A percentile compares a stretch with the other conserved stretches of the same genome.
phyloP scores from a whole-genome alignment of 2,888 invertebrate genomes.

The Allophyes oxyacanthae region DNA sequence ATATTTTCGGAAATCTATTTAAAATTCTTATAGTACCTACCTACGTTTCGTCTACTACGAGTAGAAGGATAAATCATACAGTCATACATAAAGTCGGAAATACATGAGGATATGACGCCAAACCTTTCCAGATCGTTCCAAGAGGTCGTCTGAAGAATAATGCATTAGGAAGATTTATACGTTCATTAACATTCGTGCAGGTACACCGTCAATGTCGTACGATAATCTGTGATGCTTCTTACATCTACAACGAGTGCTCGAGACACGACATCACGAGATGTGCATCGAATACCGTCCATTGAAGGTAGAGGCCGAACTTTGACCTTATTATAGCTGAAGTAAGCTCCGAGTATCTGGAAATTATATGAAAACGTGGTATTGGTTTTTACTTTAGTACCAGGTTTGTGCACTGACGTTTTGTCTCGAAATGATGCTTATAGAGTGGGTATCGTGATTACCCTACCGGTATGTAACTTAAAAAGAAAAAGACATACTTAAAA shows the following conservation, averaged over 20 bases:
- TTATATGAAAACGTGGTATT: conserved; percentile 1
- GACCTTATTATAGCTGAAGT: conserved; percentile 59
- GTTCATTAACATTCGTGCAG: conserved; percentile 73
- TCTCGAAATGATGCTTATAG: too few relatives aligned
- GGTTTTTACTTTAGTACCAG: background rate
- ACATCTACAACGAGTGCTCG: conserved; percentile 57
- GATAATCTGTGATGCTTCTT: conserved; percentile 73
- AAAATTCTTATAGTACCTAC: conserved; percentile 7
- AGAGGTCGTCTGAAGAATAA: conserved; percentile 68
- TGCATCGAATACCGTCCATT: conserved; percentile 66
- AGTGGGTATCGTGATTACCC: too few relatives aligned
- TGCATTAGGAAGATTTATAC: conserved; percentile 63
- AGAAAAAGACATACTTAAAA: too few relatives aligned
- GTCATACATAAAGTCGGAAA: conserved; percentile 61
- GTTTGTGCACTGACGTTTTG: conserved; percentile 3
- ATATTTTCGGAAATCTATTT: conserved; percentile 16
- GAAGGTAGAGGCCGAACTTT: conserved; percentile 63
- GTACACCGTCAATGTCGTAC: conserved; percentile 74
- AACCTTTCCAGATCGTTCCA: conserved; percentile 65
- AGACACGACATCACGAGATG: conserved; percentile 61
- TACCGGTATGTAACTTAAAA: too few relatives aligned
- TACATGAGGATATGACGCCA: conserved; percentile 54
- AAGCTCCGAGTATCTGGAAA: conserved; percentile 6
- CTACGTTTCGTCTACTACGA: conserved; percentile 22
- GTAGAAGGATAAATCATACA: conserved; percentile 48